Percentiles rank a stretch among this genome's conserved stretches.
Conservation (phyloP, 2,888 invertebrate genomes). For the Sinelater perroti region DNA sequence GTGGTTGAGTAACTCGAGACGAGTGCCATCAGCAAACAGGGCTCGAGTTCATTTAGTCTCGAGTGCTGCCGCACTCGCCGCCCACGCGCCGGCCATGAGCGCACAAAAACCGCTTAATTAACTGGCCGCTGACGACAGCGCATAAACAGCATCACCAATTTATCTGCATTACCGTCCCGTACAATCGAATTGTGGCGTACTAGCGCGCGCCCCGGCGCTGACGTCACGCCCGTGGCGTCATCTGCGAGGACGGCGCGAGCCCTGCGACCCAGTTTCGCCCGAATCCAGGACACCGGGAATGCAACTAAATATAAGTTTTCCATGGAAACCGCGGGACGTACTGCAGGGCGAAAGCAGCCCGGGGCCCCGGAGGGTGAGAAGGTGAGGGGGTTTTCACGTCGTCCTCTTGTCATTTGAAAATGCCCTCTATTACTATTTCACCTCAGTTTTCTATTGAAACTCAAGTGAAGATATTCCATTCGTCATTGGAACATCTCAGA, state of each 20-base stretch:
- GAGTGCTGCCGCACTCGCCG: too few species aligned
- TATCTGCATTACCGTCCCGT: constrained; percentile 8
- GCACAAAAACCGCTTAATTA: constrained; percentile 22
- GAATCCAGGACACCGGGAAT: constrained; percentile 21
- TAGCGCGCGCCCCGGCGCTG: neutral
- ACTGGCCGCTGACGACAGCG: constrained; percentile 10
- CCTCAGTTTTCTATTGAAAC: too few species aligned
- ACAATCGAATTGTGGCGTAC: constrained; percentile 12
- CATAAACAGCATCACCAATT: constrained; percentile 2
- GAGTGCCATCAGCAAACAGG: too few species aligned
- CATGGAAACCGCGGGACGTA: constrained; percentile 6
- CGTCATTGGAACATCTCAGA: too few species aligned
- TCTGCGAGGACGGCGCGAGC: constrained; percentile 5
- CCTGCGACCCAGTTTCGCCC: constrained; percentile 31
- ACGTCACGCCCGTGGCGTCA: constrained; percentile 33
- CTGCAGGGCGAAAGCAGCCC: too few species aligned
- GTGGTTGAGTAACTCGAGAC: too few species aligned
- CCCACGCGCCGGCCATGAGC: constrained; percentile 13
- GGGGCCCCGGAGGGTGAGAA: too few species aligned
- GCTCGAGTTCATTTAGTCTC: too few species aligned
- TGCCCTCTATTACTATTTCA: too few species aligned
- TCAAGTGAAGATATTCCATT: too few species aligned
- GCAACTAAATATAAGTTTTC: constrained; percentile 22
- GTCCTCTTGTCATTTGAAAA: too few species aligned
- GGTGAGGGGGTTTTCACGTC: too few species aligned